Conservation (phyloP, 1,140 invertebrate genomes). For the Caenorhabditis briggsae region DNA sequence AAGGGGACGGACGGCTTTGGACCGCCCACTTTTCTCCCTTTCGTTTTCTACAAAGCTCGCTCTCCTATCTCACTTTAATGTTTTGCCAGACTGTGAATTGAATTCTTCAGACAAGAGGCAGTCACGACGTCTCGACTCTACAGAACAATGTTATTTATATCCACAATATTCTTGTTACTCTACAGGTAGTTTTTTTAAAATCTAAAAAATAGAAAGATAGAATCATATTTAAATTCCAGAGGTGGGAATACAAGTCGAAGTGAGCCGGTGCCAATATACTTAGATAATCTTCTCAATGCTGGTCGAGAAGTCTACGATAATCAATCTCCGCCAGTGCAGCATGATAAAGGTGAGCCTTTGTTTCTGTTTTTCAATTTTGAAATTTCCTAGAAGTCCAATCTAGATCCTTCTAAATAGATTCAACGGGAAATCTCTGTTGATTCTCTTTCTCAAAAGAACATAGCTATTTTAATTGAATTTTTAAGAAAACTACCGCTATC, state of each 20-base stretch:
- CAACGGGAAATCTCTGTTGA: too few relatives aligned
- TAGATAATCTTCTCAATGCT: conserved; percentile 73
- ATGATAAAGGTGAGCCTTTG: conserved; percentile 51
- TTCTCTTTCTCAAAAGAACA: background rate
- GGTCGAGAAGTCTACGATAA: conserved; percentile 74
- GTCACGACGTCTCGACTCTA: conserved; percentile 19
- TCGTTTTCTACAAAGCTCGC: conserved; percentile 22
- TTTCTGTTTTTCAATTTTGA: too few relatives aligned
- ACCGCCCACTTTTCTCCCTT: conserved; percentile 45
- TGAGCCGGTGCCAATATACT: conserved; percentile 73
- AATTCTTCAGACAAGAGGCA: conserved; percentile 40
- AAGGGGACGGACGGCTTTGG: conserved; percentile 10
- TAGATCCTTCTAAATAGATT: too few relatives aligned
- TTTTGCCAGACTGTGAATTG: conserved; percentile 44
- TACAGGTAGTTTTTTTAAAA: conserved; percentile 43
- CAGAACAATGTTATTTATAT: conserved; percentile 5
- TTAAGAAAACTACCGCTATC: background rate
- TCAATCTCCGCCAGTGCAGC: conserved; percentile 76
- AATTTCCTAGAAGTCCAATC: too few relatives aligned
- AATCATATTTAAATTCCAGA: too few relatives aligned
- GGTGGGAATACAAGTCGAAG: conserved; percentile 35
- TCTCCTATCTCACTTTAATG: conserved; percentile 53
- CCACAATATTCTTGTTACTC: conserved; percentile 16
- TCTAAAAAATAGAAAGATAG: too few relatives aligned
- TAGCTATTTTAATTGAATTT: background rate